Evolutionary conservation across 2,888 invertebrate genomes (phyloP).

Genomic region (Tineola bisselliella): DNA sequence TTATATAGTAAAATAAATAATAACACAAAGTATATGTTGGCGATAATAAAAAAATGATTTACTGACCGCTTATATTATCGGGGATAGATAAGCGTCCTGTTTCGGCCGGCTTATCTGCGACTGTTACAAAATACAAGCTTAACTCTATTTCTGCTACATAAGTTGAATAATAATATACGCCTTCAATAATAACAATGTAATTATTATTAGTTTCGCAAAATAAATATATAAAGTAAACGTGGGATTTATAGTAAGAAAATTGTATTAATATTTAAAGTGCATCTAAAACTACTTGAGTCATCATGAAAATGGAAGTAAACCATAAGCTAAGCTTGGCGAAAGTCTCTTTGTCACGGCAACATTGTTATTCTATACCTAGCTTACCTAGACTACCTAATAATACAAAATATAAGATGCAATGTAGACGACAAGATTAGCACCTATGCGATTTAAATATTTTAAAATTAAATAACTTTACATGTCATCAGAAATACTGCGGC

Average conservation of each 20-base stretch:
- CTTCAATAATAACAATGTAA: too few species aligned
- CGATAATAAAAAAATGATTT: background rate
- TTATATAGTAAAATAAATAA: background rate
- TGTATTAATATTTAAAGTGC: slow-evolving; percentile 2
- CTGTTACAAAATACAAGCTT: background rate
- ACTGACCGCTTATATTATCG: background rate
- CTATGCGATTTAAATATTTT: too few species aligned
- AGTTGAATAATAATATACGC: too few species aligned
- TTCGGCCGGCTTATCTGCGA: background rate
- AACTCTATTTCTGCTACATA: too few species aligned
- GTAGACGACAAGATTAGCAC: too few species aligned
- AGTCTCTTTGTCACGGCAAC: background rate
- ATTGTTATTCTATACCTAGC: background rate
- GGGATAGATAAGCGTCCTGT: background rate
- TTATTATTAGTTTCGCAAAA: too few species aligned
- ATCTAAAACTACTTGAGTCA: background rate
- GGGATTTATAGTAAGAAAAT: background rate
- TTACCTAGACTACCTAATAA: too few species aligned
- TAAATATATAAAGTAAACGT: too few species aligned
- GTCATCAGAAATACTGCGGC: too few species aligned
- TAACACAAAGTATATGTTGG: background rate
- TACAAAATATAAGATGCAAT: too few species aligned
- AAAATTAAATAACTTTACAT: too few species aligned
- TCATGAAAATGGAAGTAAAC: background rate
- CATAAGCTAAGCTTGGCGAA: background rate